Evolutionary conservation across 2,797 vertebrate genomes (phyloP), one percentile per base, ranked within the genome.

Genomic region (Eulemur albifrons): DNA sequence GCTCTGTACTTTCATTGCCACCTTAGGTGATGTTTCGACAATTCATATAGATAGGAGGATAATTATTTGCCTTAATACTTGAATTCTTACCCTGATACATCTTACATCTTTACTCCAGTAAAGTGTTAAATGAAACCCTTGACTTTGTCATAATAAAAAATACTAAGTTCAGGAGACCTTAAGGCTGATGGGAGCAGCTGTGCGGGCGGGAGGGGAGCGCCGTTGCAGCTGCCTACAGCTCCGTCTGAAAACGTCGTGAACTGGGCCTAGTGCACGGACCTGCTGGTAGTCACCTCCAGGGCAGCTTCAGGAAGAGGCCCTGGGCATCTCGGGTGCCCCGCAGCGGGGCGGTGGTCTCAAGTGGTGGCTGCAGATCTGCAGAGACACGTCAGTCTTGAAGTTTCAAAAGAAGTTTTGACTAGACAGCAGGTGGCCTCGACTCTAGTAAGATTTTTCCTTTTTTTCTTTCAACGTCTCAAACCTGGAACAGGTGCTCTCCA

Each of bases 341-440:
- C 15, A 4, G 1, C 3, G 14, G 18, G 21, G 12, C 8, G 0
- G 4, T 1, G 7, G 50, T n/a, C 59, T n/a, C 6, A 30, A 13
- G 11, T 54, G 61, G 61, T 8, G 9, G 6, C 79, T 15, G 4
- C 43, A 20, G 54, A 11, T 76, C 50, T 15, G 25, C 18, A 30
- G 69, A 30, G 52, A 30, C 30, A 8, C 1, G 1, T n/a, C 50
- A 15, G 1, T 54, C 61, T 84, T 88, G 7, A 32, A 0, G 76
- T n/a, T 15, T 72, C 40, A 32, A 79, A 88, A 52, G 25, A 43
- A 40, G 12, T 3, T 76, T 45, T 15, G 0, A 2, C 43, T 18
- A 17, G 17, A 30, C 23, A n/a, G 43, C 81, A 88, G 14, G 11
- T 23, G 25, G 43, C 25, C 48, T 73, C 5, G 3, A 21, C 73